phyloP scores from a whole-genome alignment of 2,113 vertebrate species.

The Myotis davidii region DNA sequence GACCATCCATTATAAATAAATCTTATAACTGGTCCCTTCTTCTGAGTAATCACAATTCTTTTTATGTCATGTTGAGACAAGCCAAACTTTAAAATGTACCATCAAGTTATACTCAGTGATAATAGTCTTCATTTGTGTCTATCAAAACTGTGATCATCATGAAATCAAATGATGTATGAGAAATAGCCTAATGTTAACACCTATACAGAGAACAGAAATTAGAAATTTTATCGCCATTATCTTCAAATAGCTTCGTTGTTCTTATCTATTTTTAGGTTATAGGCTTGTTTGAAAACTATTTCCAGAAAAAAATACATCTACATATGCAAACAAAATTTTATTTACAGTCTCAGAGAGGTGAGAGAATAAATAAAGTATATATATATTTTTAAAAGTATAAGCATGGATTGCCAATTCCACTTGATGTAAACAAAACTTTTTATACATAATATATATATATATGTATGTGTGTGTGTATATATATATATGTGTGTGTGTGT shows the following conservation, averaged over 20 bases:
- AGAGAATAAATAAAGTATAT: neutral
- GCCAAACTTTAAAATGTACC: slow-evolving; percentile 3
- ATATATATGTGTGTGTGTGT: too few relatives aligned
- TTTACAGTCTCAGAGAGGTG: neutral
- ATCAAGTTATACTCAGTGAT: slow-evolving; percentile 1
- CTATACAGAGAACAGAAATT: neutral
- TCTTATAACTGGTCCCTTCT: neutral
- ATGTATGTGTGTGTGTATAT: too few relatives aligned
- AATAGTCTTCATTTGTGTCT: slow-evolving; percentile 41
- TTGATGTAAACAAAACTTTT: too few relatives aligned
- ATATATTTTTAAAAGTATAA: too few relatives aligned
- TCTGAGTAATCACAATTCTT: slow-evolving; percentile 20
- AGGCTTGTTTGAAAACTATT: neutral
- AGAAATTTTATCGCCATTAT: neutral
- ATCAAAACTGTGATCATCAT: slow-evolving; percentile 15
- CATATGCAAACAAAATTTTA: neutral
- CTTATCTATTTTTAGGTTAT: neutral
- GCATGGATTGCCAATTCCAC: too few relatives aligned
- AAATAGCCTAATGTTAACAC: neutral
- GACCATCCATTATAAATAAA: slow-evolving; percentile 7
- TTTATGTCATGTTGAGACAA: slow-evolving; percentile 22
- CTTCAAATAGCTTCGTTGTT: neutral
- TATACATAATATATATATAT: too few relatives aligned
- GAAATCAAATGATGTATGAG: slow-evolving; percentile 13
- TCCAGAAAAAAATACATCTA: neutral